phyloP scores from a whole-genome alignment of 2,797 vertebrate species.

The Nothura maculosa region DNA sequence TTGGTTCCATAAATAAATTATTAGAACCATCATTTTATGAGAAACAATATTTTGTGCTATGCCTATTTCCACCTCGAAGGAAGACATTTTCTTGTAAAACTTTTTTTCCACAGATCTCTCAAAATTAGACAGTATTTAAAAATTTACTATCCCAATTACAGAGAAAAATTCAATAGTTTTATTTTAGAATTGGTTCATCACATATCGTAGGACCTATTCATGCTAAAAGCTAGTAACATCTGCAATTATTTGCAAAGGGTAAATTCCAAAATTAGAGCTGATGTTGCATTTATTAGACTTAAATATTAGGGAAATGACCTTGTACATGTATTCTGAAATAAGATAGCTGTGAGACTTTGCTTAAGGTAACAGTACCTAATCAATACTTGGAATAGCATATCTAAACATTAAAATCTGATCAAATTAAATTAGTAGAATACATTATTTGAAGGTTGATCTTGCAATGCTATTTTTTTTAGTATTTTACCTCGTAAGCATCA shows the following conservation, averaged over 20 bases:
- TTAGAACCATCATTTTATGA: slow-evolving; percentile 19
- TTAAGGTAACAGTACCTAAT: background rate
- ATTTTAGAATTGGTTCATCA: slow-evolving; percentile 1
- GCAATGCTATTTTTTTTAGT: background rate
- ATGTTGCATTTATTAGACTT: background rate
- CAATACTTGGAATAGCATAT: background rate
- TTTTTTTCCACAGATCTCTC: slow-evolving; percentile 11
- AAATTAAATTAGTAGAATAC: background rate
- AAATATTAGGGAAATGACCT: background rate
- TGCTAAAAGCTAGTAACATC: background rate
- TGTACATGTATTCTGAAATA: background rate
- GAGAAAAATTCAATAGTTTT: background rate
- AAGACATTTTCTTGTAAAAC: slow-evolving; percentile 16
- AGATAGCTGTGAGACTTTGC: background rate
- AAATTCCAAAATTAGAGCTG: background rate
- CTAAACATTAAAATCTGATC: background rate
- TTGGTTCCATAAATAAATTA: slow-evolving; percentile 47
- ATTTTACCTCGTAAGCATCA: slow-evolving; percentile 12
- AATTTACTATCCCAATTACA: slow-evolving; percentile 35
- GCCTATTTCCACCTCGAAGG: slow-evolving; percentile 10
- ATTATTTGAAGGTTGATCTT: background rate
- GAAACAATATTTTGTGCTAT: slow-evolving; percentile 24
- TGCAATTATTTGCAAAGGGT: background rate
- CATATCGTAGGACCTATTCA: background rate
- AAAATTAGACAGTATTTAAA: slow-evolving; percentile 61